Percentiles rank a stretch among this genome's conserved stretches.
Conservation (phyloP, 2,113 vertebrate species). For the Lucifuga dentata region DNA sequence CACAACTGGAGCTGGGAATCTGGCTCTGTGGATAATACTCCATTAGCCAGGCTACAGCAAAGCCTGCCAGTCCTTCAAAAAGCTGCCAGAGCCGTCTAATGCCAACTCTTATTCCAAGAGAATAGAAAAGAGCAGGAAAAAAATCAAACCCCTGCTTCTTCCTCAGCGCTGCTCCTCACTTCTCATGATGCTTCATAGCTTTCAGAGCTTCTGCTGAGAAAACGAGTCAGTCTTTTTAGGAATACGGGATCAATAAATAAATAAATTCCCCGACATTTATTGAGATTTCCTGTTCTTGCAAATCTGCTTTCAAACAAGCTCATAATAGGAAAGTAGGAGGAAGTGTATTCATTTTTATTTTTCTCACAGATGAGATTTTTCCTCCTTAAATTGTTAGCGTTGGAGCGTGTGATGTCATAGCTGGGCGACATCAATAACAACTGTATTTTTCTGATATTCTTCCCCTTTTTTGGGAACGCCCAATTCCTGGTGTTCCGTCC, state of each 20-base stretch:
- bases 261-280: slow-evolving; percentile 46
- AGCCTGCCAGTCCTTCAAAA: slow-evolving; percentile 80
- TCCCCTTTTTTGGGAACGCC: too few species aligned
- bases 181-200: slow-evolving; percentile 29
- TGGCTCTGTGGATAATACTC: slow-evolving; percentile 81
- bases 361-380: too few species aligned
- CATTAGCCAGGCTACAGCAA: slow-evolving; percentile 81
- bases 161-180: slow-evolving; percentile 46
- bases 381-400: too few species aligned
- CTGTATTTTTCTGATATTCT: too few species aligned
- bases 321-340: too few species aligned
- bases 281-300: too few species aligned
- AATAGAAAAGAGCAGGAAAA: slow-evolving; percentile 70
- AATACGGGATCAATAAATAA: slow-evolving; percentile 48
- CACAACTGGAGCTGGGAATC: slow-evolving; percentile 78
- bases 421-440: too few species aligned
- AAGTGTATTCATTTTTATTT: too few species aligned
- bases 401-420: too few species aligned
- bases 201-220: slow-evolving; percentile 41
- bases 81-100: slow-evolving; percentile 78
- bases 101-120: slow-evolving; percentile 77
- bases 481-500: too few species aligned
- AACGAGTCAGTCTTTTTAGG: slow-evolving; percentile 43
- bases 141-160: slow-evolving; percentile 48
- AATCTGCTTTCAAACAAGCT: too few species aligned